Base-by-base conservation (phyloP, 35 echinoderm and acorn worm genomes). In the Stichopus chloronotus region DNA sequence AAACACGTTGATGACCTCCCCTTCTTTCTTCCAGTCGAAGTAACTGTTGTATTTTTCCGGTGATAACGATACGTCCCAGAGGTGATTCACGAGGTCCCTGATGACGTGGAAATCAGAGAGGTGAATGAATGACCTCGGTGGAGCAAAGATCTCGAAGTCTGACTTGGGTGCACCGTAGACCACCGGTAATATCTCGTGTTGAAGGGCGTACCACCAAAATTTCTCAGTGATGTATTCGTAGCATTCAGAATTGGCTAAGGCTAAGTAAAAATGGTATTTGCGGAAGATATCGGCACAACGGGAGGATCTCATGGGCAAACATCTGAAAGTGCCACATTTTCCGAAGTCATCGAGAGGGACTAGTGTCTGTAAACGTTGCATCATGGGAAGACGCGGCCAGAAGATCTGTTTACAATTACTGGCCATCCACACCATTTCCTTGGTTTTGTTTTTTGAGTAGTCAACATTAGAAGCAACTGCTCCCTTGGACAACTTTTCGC, bases 181-280 rank as follows among this genome's bases (percentile, higher is more conserved):
- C 55, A 96, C 90, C 4, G 95, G 95, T 56, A 96, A 76, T 23
- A 94, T 74, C 57, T 78, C 90, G 52, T 96, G 78, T 7, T 23
- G 24, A 7, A 96, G 58, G 21, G 81, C 65, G 55, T 92, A 90
- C 53, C 68, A 69, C 93, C 93, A 96, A 24, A 96, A 90, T 56
- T 87, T 94, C 23, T 96, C 95, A 5, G 95, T 94, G 22, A 94
- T 96, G 79, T 96, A 96, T 76, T 96, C 95, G 14, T 69, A 90
- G 55, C 95, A 96, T 24, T 96, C 95, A 17, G 79, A 57, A 68
- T 93, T 96, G 17, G 61, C 93, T 21, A 96, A 89, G 1, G 78
- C 93, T 10, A 96, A 78, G 72, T 78, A 92, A 56, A 96, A 94
- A 52, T 90, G 78, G 56, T 92, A 96, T 54, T 59, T 52, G 22